These are phyloP conservation scores for Chauna torquata DNA, from an alignment of 2,113 vertebrate genomes.

Conservation along the genomic window DNA sequence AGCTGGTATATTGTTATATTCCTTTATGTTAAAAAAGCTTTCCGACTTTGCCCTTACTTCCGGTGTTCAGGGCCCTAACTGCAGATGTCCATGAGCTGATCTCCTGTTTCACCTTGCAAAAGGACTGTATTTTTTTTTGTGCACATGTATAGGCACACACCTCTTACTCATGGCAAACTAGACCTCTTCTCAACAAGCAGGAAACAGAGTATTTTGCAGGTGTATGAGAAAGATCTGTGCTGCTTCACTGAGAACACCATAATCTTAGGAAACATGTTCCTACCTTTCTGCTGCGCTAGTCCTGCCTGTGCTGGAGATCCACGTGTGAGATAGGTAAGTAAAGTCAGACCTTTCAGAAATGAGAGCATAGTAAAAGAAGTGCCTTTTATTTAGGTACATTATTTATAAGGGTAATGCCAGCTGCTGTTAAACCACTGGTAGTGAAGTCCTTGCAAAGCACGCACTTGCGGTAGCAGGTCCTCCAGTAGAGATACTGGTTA, in stretches of 20 bases:
- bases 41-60: background rate
- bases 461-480: background rate
- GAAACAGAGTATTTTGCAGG: background rate
- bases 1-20: background rate
- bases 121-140: background rate
- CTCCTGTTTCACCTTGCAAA: background rate
- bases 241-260: background rate
- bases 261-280: background rate
- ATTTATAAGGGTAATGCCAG: background rate
- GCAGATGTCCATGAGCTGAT: background rate
- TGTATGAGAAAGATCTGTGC: background rate
- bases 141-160: fast-evolving
- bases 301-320: background rate
- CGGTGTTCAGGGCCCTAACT: background rate
- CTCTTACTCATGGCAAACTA: background rate
- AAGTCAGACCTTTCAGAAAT: background rate
- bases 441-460: background rate
- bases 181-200: background rate
- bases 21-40: background rate
- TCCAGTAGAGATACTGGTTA: background rate
- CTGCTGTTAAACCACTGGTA: background rate
- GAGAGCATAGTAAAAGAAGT: background rate
- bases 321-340: background rate
- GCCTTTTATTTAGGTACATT: background rate
- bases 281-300: background rate